Percentiles rank a stretch among this genome's conserved stretches.
phyloP scores from a whole-genome alignment of 2,797 vertebrate species.

The Syngnathus acus region DNA sequence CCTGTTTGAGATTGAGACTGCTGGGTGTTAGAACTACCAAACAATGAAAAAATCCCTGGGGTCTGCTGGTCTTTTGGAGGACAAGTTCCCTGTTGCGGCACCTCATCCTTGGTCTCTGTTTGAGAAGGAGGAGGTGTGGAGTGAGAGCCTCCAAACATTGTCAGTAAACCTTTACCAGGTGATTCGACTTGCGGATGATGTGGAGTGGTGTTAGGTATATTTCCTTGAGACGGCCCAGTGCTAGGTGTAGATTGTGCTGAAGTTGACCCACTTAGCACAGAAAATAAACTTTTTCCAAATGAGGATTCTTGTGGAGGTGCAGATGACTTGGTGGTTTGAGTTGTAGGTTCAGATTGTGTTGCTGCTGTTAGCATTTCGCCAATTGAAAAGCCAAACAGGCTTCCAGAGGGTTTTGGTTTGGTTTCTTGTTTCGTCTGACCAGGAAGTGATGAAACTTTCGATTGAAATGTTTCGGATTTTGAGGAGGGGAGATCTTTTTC shows the following conservation, averaged over 20 bases:
- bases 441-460: constrained; percentile 39
- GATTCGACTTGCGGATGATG: constrained; percentile 52
- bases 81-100: constrained; percentile 24
- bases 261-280: constrained; percentile 51
- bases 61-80: constrained; percentile 61
- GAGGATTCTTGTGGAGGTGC: constrained; percentile 50
- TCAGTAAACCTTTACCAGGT: constrained; percentile 70
- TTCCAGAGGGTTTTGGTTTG: constrained; percentile 55
- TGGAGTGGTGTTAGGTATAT: constrained; percentile 27
- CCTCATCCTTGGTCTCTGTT: constrained; percentile 35
- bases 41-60: constrained; percentile 63
- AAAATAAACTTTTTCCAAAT: constrained; percentile 56
- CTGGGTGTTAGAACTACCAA: constrained; percentile 51
- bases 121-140: constrained; percentile 32
- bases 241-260: constrained; percentile 39
- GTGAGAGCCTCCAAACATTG: constrained; percentile 71
- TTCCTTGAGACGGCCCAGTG: constrained; percentile 28
- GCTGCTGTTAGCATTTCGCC: constrained; percentile 64
- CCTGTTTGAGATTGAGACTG: constrained; percentile 48
- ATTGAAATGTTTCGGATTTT: constrained; percentile 21
- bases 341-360: constrained; percentile 33
- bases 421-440: constrained; percentile 58
- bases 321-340: constrained; percentile 27
- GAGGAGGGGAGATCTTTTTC: constrained; percentile 21
- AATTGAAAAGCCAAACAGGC: constrained; percentile 76